Evolutionary conservation across 2,113 vertebrate species (phyloP).

Genomic region (Neofelis nebulosa): DNA sequence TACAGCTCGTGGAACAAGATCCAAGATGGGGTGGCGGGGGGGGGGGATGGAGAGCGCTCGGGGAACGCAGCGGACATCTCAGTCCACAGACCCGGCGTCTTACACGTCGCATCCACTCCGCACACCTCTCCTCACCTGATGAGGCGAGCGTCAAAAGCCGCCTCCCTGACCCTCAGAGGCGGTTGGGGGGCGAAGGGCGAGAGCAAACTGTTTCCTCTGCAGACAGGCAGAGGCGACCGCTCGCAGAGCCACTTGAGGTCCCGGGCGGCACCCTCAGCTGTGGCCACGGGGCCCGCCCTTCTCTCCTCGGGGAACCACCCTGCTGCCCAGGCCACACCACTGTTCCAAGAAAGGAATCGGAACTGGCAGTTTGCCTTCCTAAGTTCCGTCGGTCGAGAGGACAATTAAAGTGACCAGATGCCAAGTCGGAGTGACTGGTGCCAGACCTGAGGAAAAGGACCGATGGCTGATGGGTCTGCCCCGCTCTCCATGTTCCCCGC

Average conservation of each 20-base stretch:
- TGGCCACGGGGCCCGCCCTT: neutral
- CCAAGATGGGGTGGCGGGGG: too few relatives aligned
- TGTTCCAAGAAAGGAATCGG: neutral
- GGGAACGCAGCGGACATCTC: fast-evolving
- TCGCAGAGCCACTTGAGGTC: neutral
- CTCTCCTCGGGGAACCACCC: neutral
- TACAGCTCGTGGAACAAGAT: neutral
- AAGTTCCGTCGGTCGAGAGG: neutral
- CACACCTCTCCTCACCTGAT: fast-evolving
- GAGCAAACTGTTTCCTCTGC: fast-evolving
- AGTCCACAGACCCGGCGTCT: fast-evolving
- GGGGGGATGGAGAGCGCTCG: too few relatives aligned
- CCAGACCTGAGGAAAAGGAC: fast-evolving
- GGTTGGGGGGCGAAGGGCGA: fast-evolving
- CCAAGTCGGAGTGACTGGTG: fast-evolving
- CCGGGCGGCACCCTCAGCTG: neutral
- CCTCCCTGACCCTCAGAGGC: fast-evolving
- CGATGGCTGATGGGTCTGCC: fast-evolving
- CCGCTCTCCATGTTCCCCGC: too few relatives aligned
- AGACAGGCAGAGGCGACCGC: too few relatives aligned
- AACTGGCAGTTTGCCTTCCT: neutral
- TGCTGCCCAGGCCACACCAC: neutral
- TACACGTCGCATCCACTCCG: fast-evolving
- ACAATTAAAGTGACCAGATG: neutral
- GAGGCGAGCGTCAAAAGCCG: fast-evolving